Evolutionary conservation across 1,140 invertebrate genomes (phyloP), one percentile per base, ranked within the genome.

Genomic region (Solenopsis invicta): DNA sequence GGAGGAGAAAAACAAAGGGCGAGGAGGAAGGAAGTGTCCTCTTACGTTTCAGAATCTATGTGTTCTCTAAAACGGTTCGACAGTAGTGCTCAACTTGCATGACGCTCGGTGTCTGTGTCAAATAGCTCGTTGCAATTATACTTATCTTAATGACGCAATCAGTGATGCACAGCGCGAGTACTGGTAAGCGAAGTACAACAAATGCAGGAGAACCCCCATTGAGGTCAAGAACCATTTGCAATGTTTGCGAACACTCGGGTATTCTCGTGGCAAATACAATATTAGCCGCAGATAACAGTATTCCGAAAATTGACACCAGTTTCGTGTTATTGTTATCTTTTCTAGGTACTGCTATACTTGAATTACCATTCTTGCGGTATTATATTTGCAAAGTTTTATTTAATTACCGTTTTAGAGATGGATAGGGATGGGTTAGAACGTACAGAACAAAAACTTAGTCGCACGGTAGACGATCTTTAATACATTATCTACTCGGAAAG

Each of bases 141-240:
- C 62, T 80, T 21, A 54, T 75, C 56, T 75, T 50, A 61, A 59
- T 82, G 48, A 80, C 13, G 62, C 29, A 67, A 80, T 69, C 48
- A 50, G 24, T 69, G 54, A 41, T 61, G 41, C 48, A 24, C 48
- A 24, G 37, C 18, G 54, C 3, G 54, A 61, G 61, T 34, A 59
- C 37, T 59, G 37, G 67, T 61, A 61, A 75, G 29, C 41, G 69
- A 84, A n/a, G 29, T 34, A 48, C 54, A 48, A 45, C 29, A 56
- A 74, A 75, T 71, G 69, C 41, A 12, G 56, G 13, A 62, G 66
- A 81, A 59, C 5, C 29, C 69, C 29, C 69, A 84, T 84, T 75
- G 69, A 61, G 80, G 69, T 84, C 80, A 84, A 75, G 80, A 74
- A 37, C 37, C 69, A 61, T 84, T 84, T 56, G 29, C 45, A 41